Evolutionary conservation across 2,888 invertebrate species (phyloP).

Genomic region (Eupithecia inturbata): DNA sequence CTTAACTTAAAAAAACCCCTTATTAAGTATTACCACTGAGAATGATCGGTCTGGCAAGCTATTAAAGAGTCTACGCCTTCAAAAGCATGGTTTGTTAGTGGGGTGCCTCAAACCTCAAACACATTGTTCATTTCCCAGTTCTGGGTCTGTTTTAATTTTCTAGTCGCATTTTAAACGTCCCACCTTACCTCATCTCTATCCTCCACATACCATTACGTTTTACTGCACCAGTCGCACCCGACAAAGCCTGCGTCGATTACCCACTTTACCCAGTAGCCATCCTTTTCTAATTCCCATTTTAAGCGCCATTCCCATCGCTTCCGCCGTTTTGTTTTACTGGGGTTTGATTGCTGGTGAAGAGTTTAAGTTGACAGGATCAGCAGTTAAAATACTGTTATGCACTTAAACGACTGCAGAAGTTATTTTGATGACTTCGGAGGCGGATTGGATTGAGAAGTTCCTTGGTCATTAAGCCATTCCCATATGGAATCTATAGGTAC

Average conservation of each 20-base stretch:
- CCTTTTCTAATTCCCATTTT: conserved; percentile 62
- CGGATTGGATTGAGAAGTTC: neutral
- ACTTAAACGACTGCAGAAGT: neutral
- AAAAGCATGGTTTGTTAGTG: neutral
- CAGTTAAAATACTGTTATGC: conserved; percentile 1
- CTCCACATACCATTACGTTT: conserved; percentile 37
- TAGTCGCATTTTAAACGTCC: neutral
- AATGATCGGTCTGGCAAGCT: neutral
- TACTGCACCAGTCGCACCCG: conserved; percentile 46
- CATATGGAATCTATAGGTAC: neutral
- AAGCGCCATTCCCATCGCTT: conserved; percentile 61
- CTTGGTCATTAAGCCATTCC: neutral
- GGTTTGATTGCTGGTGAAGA: conserved; percentile 3
- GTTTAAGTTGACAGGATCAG: neutral
- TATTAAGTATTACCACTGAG: too few relatives aligned
- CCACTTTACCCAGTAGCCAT: conserved; percentile 28
- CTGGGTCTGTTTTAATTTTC: neutral
- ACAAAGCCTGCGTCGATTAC: conserved; percentile 49
- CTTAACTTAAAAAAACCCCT: neutral
- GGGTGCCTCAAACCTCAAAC: neutral
- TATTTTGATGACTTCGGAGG: neutral
- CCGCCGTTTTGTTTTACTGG: conserved; percentile 65
- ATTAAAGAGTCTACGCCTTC: neutral
- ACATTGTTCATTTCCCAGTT: neutral
- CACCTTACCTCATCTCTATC: conserved; percentile 13